Evolutionary conservation across 2,888 invertebrate genomes (phyloP).

Genomic region (Rhaphigaster nebulosa): DNA sequence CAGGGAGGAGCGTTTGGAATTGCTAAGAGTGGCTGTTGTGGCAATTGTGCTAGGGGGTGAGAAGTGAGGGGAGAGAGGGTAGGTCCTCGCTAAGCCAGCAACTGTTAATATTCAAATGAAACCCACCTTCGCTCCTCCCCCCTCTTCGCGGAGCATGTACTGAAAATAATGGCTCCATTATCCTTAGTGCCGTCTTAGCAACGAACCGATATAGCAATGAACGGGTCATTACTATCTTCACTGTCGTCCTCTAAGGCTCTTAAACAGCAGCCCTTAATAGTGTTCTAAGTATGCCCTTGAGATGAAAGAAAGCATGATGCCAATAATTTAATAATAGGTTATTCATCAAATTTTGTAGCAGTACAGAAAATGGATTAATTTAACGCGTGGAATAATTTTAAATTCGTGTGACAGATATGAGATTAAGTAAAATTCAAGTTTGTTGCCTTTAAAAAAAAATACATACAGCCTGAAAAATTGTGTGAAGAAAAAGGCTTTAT

Average conservation of each 20-base stretch:
- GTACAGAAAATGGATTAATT: too few relatives aligned
- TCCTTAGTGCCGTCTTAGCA: slow-evolving; percentile 6
- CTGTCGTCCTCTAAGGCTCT: not conserved
- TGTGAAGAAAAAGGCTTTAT: too few relatives aligned
- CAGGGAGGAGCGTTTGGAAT: not conserved
- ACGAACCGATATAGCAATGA: slow-evolving; percentile 11
- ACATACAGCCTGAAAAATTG: too few relatives aligned
- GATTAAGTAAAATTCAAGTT: too few relatives aligned
- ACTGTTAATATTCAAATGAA: slow-evolving; percentile 30
- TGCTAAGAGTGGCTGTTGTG: slow-evolving; percentile 33
- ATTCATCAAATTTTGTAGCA: too few relatives aligned
- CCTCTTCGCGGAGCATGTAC: not conserved
- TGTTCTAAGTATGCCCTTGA: not conserved
- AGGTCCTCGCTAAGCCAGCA: not conserved
- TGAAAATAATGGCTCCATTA: slow-evolving; percentile 21
- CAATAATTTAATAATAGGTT: not conserved
- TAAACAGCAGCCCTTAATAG: not conserved
- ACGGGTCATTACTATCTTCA: not conserved
- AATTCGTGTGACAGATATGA: too few relatives aligned
- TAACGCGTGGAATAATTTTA: too few relatives aligned
- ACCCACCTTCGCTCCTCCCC: not conserved
- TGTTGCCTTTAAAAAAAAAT: too few relatives aligned
- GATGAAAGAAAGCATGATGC: not conserved
- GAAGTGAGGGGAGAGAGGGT: not conserved
- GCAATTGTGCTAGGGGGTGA: not conserved